These are phyloP conservation scores for Microctenopoma lineatum DNA, from an alignment of 2,797 vertebrate species.

Conservation along the genomic window DNA sequence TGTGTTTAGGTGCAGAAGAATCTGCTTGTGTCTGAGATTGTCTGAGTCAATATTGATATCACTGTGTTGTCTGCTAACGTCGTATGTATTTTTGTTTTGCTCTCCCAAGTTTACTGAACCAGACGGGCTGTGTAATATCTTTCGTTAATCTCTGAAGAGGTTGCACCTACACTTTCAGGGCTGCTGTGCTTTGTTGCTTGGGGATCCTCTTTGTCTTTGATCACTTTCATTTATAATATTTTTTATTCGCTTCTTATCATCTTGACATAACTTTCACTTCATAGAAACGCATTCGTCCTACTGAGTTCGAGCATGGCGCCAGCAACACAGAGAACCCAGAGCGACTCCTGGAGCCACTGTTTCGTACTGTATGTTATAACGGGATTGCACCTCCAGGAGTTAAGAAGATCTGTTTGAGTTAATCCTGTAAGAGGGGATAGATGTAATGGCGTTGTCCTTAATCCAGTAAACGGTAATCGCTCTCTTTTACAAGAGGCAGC, in stretches of 20 bases:
- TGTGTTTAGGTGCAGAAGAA: neutral
- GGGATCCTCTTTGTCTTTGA: slow-evolving; percentile 57
- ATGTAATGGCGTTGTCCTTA: slow-evolving; percentile 51
- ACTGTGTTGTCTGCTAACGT: slow-evolving; percentile 28
- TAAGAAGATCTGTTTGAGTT: slow-evolving; percentile 44
- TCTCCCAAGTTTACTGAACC: slow-evolving; percentile 16
- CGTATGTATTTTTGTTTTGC: slow-evolving; percentile 33
- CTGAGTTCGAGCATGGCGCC: slow-evolving; percentile 39
- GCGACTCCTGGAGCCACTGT: slow-evolving; percentile 4
- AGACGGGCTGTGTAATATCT: slow-evolving; percentile 43
- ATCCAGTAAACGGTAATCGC: slow-evolving; percentile 51
- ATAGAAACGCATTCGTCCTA: slow-evolving; percentile 33
- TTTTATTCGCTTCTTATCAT: slow-evolving; percentile 30
- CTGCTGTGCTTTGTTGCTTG: slow-evolving; percentile 50
- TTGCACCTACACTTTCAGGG: slow-evolving; percentile 33
- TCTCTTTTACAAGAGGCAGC: slow-evolving; percentile 25
- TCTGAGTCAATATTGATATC: slow-evolving; percentile 1
- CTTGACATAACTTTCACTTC: slow-evolving; percentile 38
- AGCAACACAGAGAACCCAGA: slow-evolving; percentile 26
- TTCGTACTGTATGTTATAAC: slow-evolving; percentile 11
- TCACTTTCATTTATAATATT: slow-evolving; percentile 42
- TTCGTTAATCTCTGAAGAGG: slow-evolving; percentile 39
- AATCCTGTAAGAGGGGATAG: slow-evolving; percentile 55
- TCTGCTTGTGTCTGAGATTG: neutral
- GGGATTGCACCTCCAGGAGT: slow-evolving; percentile 12